These are phyloP conservation scores for Hemiprocne comata DNA, from an alignment of 2,113 vertebrate species.

Conservation along the genomic window DNA sequence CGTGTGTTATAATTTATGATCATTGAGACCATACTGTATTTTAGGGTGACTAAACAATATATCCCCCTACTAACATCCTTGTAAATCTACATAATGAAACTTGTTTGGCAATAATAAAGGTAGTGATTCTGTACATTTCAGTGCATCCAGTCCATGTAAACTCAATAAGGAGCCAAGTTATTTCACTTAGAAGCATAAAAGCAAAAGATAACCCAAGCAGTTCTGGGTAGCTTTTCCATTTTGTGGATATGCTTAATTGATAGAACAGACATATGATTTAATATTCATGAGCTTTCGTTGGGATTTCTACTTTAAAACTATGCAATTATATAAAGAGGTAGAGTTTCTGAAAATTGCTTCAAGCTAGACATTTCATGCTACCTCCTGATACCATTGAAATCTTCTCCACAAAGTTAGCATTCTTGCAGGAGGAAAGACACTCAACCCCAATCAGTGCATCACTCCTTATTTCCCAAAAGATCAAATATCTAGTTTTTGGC, in stretches of 20 bases:
- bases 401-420: background rate
- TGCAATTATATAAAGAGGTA: background rate
- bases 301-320: background rate
- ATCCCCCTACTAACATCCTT: rapidly evolving
- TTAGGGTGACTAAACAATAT: background rate
- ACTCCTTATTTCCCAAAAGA: background rate
- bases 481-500: background rate
- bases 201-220: background rate
- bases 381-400: background rate
- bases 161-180: background rate
- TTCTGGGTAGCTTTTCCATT: background rate
- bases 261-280: background rate
- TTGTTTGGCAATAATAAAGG: background rate
- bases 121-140: background rate
- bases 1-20: background rate
- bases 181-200: background rate
- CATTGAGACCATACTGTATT: background rate
- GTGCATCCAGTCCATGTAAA: background rate
- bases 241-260: background rate
- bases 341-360: background rate
- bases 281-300: background rate
- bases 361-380: background rate
- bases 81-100: background rate
- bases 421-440: background rate
- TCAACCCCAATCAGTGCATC: background rate